Evolutionary conservation across 2,888 invertebrate species (phyloP), one percentile per base, ranked within the genome.

Genomic region (Gandaritis pyraliata): DNA sequence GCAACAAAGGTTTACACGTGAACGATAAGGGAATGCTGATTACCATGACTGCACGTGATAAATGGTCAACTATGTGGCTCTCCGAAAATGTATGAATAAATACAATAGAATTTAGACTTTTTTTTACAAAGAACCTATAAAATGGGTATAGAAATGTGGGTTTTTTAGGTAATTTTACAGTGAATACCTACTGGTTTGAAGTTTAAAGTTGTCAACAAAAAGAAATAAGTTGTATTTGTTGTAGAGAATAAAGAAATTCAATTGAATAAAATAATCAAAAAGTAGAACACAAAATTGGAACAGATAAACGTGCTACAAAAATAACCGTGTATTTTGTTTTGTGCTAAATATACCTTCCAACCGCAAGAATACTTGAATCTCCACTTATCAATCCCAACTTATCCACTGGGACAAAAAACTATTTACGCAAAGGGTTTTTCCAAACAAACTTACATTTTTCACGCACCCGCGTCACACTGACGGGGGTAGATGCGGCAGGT

Each of bases 381-480:
- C 29, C 23, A 63, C 63, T 58, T 59, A 64, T 56, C 58, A 51
- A 58, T 63, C 55, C 50, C 47, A 47, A 47, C 39, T 50, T 48
- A 38, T 53, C 61, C 65, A 51, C 46, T 54, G 65, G 61, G 64
- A 62, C 57, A 61, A 57, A 41, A 66, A 69, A 65, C 69, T 67
- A 66, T 64, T 62, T 62, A 63, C 62, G 59, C 65, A 49, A 61
- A 67, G 67, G 65, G 65, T 64, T 64, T 29, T 61, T 33, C 54
- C 43, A 66, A 66, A 65, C 66, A 71, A 70, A 68, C 60, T 66
- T 63, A 65, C 65, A 72, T 70, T 72, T 71, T 72, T 70, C 65
- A 69, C 64, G 57, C 58, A 78, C 81, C 81, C 73, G 64, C 72
- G 69, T 81, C 81, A 81, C 70, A 49, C 69, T 80, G 81, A 81